Percentiles rank a stretch among this genome's conserved stretches.
Conservation (phyloP, 2,797 vertebrate species). For the Kryptolebias ocellatus region DNA sequence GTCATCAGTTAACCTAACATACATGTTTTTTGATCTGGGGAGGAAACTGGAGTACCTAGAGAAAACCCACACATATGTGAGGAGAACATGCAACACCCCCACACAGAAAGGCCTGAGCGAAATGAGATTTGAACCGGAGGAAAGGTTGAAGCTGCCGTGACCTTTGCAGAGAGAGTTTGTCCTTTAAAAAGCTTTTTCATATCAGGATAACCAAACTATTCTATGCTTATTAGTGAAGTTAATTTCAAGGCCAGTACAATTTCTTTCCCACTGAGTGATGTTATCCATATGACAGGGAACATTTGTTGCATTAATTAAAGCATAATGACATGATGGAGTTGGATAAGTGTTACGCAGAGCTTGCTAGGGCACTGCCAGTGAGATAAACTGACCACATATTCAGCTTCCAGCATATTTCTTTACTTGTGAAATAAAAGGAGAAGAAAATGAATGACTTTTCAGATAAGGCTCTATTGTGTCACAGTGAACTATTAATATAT, state of each 20-base stretch:
- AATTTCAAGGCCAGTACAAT: constrained; percentile 21
- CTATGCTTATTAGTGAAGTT: constrained; percentile 26
- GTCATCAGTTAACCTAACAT: too few relatives aligned
- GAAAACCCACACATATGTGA: too few relatives aligned
- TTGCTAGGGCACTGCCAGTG: neutral
- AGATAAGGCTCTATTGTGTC: neutral
- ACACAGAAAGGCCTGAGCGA: neutral
- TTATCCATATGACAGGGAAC: constrained; percentile 36
- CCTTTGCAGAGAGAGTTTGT: constrained; percentile 5
- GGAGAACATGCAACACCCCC: neutral
- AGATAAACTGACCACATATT: constrained; percentile 7
- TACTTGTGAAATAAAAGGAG: neutral
- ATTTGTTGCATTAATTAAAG: constrained; percentile 52
- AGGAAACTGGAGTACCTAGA: too few relatives aligned
- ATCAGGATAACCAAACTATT: constrained; percentile 15
- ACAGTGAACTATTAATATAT: neutral
- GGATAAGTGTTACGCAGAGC: constrained; percentile 22
- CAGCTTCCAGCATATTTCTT: neutral
- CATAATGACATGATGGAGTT: constrained; percentile 23
- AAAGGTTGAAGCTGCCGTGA: constrained; percentile 21
- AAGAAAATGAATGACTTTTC: neutral
- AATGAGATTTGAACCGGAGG: neutral
- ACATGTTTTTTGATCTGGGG: too few relatives aligned
- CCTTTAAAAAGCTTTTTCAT: constrained; percentile 20
- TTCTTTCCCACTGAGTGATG: constrained; percentile 20